Conservation (phyloP, 2,888 invertebrate species). For the Leucophora obtusa region DNA sequence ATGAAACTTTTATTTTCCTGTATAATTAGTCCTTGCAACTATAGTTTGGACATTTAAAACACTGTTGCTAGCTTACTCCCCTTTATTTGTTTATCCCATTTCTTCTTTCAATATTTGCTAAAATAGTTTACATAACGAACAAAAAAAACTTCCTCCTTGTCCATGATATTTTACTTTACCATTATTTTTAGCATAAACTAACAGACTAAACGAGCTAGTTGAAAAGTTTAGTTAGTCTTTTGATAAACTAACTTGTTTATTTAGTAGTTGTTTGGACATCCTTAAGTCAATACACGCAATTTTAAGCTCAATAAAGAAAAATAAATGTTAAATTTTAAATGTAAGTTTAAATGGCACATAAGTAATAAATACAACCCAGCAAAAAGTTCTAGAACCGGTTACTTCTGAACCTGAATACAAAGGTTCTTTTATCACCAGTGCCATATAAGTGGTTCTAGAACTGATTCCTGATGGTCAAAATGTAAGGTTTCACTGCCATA, state of each 20-base stretch:
- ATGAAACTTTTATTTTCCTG: too few relatives aligned
- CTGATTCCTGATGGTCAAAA: too few relatives aligned
- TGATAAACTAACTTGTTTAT: constrained; percentile 29
- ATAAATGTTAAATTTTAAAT: neutral
- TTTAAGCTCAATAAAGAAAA: constrained; percentile 25
- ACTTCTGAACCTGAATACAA: too few relatives aligned
- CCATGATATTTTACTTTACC: neutral
- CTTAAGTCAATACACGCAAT: constrained; percentile 26
- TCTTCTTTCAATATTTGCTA: neutral
- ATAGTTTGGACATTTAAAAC: neutral
- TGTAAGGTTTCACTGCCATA: too few relatives aligned
- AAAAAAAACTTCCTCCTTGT: neutral
- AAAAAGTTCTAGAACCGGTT: too few relatives aligned
- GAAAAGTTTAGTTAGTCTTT: neutral
- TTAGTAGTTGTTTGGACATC: constrained; percentile 28
- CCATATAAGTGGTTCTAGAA: too few relatives aligned
- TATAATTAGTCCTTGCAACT: neutral
- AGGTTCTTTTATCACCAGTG: too few relatives aligned
- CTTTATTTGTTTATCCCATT: neutral
- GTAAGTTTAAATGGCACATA: too few relatives aligned
- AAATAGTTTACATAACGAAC: constrained; percentile 1
- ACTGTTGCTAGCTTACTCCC: neutral
- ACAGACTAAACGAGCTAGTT: neutral
- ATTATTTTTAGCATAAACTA: neutral
- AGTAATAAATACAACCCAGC: too few relatives aligned